These are phyloP conservation scores for Istiophorus platypterus DNA, from an alignment of 2,113 vertebrate species.

Conservation along the genomic window DNA sequence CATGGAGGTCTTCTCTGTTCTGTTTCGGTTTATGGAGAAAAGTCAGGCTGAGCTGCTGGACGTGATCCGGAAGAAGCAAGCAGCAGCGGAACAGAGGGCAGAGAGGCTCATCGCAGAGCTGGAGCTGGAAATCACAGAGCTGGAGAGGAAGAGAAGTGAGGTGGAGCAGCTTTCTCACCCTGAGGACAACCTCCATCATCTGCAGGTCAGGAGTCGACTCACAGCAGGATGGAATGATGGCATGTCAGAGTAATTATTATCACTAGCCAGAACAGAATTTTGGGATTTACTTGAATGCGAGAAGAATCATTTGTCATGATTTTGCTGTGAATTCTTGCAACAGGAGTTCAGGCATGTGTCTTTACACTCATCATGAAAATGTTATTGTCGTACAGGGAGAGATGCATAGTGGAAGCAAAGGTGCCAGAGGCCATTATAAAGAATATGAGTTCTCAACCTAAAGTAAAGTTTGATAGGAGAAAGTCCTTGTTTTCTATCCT, in stretches of 20 bases:
- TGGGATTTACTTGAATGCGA: not conserved
- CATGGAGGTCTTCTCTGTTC: conserved; percentile 68
- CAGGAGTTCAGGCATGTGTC: no score
- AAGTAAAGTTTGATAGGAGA: not conserved
- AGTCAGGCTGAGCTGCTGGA: conserved; percentile 69
- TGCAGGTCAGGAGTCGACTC: conserved; percentile 75
- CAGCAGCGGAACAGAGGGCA: conserved; percentile 66
- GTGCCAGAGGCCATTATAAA: not conserved
- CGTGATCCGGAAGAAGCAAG: conserved; percentile 76
- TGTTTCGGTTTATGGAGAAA: conserved; percentile 73
- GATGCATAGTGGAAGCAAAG: no score
- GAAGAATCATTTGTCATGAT: not conserved
- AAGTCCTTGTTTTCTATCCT: not conserved
- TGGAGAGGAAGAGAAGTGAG: conserved; percentile 75
- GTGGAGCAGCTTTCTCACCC: conserved; percentile 76
- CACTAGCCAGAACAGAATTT: not conserved
- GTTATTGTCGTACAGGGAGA: not conserved
- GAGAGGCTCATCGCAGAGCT: conserved; percentile 73
- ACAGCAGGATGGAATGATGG: not conserved
- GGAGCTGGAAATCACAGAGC: conserved; percentile 76
- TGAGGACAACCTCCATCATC: conserved; percentile 81
- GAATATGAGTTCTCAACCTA: not conserved
- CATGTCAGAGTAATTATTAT: not conserved
- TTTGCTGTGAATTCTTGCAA: not conserved
- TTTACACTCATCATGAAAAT: not conserved